A percentile compares a stretch with the other conserved stretches of the same genome.
Conservation (phyloP, 2,797 vertebrate species). For the Anisognathus igniventris region DNA sequence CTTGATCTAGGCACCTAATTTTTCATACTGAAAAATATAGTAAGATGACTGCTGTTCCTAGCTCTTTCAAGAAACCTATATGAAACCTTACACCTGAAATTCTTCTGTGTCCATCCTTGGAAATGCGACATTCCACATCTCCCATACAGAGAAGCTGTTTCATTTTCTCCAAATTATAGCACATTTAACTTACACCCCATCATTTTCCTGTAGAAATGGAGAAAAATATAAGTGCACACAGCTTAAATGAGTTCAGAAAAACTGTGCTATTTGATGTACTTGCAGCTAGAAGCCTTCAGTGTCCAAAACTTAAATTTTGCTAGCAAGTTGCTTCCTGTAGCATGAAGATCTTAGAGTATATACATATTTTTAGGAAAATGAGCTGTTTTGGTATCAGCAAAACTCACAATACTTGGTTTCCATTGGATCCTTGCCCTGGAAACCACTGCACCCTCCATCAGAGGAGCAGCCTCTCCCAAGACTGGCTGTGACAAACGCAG, state of each 20-base stretch:
- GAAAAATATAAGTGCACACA: neutral
- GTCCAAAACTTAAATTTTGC: neutral
- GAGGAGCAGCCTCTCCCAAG: neutral
- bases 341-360: neutral
- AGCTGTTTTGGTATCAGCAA: neutral
- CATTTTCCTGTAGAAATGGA: neutral
- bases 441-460: neutral
- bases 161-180: neutral
- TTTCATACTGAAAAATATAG: neutral
- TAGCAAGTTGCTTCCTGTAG: neutral
- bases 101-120: neutral
- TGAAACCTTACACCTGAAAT: neutral
- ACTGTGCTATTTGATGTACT: neutral
- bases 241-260: neutral
- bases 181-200: neutral
- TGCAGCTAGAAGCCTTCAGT: neutral
- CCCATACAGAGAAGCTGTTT: neutral
- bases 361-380: neutral
- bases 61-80: neutral
- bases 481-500: neutral
- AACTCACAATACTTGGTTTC: neutral
- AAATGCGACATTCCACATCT: neutral
- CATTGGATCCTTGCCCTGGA: neutral
- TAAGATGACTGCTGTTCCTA: neutral
- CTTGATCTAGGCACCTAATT: neutral